These are phyloP conservation scores for Himantopus leucocephalus DNA, from an alignment of 2,113 vertebrate species.

Conservation along the genomic window DNA sequence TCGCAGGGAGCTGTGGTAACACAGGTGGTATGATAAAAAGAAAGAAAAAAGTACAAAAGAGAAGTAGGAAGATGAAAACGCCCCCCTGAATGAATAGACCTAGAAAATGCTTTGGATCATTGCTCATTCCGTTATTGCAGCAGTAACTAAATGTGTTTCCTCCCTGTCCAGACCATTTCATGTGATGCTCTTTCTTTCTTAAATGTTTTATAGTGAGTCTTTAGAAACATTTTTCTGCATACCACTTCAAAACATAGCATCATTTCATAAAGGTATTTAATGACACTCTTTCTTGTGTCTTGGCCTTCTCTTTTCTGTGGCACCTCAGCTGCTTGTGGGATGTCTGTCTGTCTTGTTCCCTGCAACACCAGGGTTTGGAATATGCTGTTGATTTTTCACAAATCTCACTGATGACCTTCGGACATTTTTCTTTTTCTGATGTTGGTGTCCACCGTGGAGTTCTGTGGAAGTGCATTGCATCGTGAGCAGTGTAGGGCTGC, in stretches of 20 bases:
- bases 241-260: neutral
- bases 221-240: neutral
- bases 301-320: neutral
- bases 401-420: neutral
- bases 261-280: neutral
- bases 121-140: neutral
- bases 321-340: neutral
- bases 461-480: neutral
- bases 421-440: neutral
- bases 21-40: neutral
- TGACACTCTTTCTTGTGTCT: neutral
- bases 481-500: neutral
- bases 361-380: neutral
- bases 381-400: neutral
- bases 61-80: neutral
- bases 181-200: neutral
- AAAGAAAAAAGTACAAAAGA: neutral
- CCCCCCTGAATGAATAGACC: neutral
- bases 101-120: neutral
- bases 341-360: neutral
- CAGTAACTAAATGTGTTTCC: neutral
- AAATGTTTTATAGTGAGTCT: neutral
- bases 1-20: neutral
- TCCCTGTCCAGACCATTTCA: neutral
- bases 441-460: neutral